Base-by-base conservation (phyloP, 2,888 invertebrate genomes). In the Coelogynopora nodosa region DNA sequence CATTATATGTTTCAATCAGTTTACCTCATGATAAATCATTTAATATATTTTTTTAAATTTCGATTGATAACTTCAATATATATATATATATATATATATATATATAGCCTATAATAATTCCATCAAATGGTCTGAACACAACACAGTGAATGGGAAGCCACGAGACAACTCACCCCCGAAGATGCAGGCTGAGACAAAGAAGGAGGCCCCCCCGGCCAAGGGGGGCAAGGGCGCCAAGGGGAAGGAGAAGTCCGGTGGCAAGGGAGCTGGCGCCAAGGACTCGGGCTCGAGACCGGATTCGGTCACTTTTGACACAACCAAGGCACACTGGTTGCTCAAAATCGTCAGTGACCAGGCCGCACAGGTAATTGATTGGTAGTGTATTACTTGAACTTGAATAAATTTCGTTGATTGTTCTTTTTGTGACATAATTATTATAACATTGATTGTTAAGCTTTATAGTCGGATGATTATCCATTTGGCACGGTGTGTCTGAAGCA, bases 271-370 rank as follows among this genome's bases (percentile, higher is more conserved):
- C 1, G 90, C 90, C 74, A 89, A 90, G 84, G 90, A 90, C 31
- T 90, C 90, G 13, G 86, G 90, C 30, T 87, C 86, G 13, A 18
- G 84, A 30, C 91, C 90, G n/a, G 89, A 91, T 0, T 91, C 90
- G 30, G 91, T 90, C 87, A 90, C 90, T 88, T 91, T 92, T 89
- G 92, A 92, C 88, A 87, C 89, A 84, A 90, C 89, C 28, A 92
- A 91, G 87, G 90, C 92, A 0, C 90, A 91, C 89, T 92, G 91
- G 91, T 90, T 89, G 2, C 87, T 92, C 30, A 88, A 91, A 31
- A 88, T 92, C 30, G 90, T 92, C 88, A 91, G 90, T 87, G 92
- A 92, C 89, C 90, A 90, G 0, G 89, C 87, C 74, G 87, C 88
- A 74, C 89, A 90, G 13, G 91, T 91, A 88, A 89, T 91, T 89